Evolutionary conservation across 2,113 vertebrate species (phyloP), one percentile per base, ranked within the genome.

Genomic region (Puffinus mauretanicus): DNA sequence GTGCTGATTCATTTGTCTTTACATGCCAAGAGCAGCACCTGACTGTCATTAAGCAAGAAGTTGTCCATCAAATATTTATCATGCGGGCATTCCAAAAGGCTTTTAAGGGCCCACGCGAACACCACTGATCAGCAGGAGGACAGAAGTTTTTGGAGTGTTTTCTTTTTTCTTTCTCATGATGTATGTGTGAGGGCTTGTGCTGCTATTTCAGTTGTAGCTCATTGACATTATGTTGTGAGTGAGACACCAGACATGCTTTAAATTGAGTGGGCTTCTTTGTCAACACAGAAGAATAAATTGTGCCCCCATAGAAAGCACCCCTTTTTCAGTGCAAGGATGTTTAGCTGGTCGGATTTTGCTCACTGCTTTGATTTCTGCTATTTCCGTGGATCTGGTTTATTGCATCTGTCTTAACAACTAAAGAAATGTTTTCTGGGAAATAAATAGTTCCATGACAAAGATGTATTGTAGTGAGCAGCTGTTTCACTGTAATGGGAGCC

Each of bases 11-110:
- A 78, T 86, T 95, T 92, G 54, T 54, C 40, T 86, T 88, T 90
- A 70, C 40, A 26, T 90, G 81, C 97, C 88, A 94, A 64, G 9
- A 91, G 62, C 78, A 89, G 87, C 80, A 82, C 89, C 77, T 52
- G 47, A 80, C 79, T 93, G 79, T 97, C 91, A 66, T 86, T 90
- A 76, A 95, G 44, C 89, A 97, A 96, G 97, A 97, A 96, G 96
- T 87, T 94, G 80, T 81, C 95, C 86, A 96, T 98, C 95, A 98
- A 98, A 98, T 98, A 98, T 98, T 97, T 96, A 97, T 83, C 52
- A 92, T 34, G 44, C 1, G 0, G 18, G 38, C 81, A 21, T 96
- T 98, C 77, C 77, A 92, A 86, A 94, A 97, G 87, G 73, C 73
- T 97, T 97, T 97, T 95, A 93, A 55, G 91, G 44, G 27, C 38